phyloP scores from a whole-genome alignment of 2,888 invertebrate genomes.

The Drosophila rellima region DNA sequence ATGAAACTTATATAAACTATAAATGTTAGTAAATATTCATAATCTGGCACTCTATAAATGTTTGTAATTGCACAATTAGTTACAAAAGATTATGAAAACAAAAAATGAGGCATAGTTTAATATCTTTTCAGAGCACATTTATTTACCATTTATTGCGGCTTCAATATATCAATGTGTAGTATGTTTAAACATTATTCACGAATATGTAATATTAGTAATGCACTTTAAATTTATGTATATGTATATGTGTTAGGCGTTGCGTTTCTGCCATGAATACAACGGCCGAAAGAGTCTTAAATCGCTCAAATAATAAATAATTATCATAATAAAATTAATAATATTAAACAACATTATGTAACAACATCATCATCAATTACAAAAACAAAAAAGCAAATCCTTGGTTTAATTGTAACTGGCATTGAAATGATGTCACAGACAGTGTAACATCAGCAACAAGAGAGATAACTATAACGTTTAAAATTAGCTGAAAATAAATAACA shows the following conservation, averaged over 20 bases:
- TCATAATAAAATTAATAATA: slow-evolving; percentile 25
- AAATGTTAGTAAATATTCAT: slow-evolving; percentile 47
- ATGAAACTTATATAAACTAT: slow-evolving; percentile 27
- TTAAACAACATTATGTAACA: slow-evolving; percentile 32
- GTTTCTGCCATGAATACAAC: slow-evolving; percentile 79
- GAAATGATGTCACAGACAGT: slow-evolving; percentile 32
- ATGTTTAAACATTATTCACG: slow-evolving; percentile 63
- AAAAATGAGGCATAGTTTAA: slow-evolving; percentile 40
- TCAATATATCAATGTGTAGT: slow-evolving; percentile 79
- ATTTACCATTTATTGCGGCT: slow-evolving; percentile 72
- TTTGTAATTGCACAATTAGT: slow-evolving; percentile 66
- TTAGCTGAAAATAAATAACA: slow-evolving; percentile 26
- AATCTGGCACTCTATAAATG: slow-evolving; percentile 59
- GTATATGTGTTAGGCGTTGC: slow-evolving; percentile 80
- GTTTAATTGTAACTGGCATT: slow-evolving; percentile 41
- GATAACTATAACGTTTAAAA: slow-evolving; percentile 18
- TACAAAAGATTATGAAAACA: slow-evolving; percentile 27
- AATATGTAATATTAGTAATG: slow-evolving; percentile 44
- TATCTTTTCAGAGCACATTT: slow-evolving; percentile 75
- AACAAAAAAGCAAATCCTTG: slow-evolving; percentile 14
- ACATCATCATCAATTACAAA: slow-evolving; percentile 69
- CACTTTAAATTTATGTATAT: slow-evolving; percentile 79
- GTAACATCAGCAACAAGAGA: slow-evolving; percentile 43
- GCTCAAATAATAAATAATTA: slow-evolving; percentile 30
- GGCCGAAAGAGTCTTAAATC: slow-evolving; percentile 37